These are phyloP conservation scores for Fistularia tabacaria DNA, from an alignment of 2,797 vertebrate species.

Conservation along the genomic window DNA sequence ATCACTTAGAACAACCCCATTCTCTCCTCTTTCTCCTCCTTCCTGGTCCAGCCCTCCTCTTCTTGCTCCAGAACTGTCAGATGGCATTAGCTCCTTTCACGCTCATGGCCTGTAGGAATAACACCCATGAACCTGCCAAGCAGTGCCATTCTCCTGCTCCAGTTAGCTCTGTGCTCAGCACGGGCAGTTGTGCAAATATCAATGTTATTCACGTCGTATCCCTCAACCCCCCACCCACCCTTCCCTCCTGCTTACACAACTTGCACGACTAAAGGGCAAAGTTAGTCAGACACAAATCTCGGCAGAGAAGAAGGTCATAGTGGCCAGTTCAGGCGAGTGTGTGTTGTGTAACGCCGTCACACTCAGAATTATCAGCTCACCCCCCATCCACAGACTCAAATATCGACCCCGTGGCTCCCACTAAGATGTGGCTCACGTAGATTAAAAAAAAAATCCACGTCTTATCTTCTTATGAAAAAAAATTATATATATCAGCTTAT, in stretches of 20 bases:
- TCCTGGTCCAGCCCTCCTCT: constrained; percentile 80
- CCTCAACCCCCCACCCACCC: constrained; percentile 5
- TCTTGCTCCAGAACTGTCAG: constrained; percentile 98
- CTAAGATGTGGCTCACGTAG: constrained; percentile 62
- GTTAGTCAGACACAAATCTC: constrained; percentile 49
- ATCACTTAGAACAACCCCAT: constrained; percentile 66
- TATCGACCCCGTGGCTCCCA: constrained; percentile 58
- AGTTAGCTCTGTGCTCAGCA: constrained; percentile 85
- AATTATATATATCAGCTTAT: constrained; percentile 64
- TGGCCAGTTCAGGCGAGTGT: constrained; percentile 26
- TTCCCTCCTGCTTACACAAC: constrained; percentile 53
- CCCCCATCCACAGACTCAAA: constrained; percentile 34
- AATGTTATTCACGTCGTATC: constrained; percentile 66
- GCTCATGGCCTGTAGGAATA: constrained; percentile 91
- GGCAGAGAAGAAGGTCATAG: constrained; percentile 64
- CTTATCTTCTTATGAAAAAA: constrained; percentile 63
- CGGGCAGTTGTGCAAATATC: constrained; percentile 79
- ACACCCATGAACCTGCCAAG: constrained; percentile 89
- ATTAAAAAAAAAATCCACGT: constrained; percentile 62
- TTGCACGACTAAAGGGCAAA: constrained; percentile 65
- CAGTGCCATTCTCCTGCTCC: constrained; percentile 94
- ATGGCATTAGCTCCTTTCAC: constrained; percentile 90
- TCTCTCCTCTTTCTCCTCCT: constrained; percentile 57
- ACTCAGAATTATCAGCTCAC: constrained; percentile 47
- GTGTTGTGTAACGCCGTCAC: constrained; percentile 58